These are phyloP conservation scores for Euschistus heros DNA, from an alignment of 1,140 invertebrate species.

Conservation along the genomic window DNA sequence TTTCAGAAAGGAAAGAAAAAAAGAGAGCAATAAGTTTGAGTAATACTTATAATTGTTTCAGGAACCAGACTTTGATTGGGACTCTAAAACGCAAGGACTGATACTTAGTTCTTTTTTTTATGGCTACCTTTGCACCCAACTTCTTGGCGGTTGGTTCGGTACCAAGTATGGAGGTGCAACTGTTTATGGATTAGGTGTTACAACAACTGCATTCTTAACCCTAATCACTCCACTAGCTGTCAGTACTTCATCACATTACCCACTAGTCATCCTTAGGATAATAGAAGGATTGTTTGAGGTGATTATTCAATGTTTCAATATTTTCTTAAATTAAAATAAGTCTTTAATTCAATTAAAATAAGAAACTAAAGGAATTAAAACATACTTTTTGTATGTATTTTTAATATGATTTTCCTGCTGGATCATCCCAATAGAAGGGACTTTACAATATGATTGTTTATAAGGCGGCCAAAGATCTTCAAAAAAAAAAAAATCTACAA, in stretches of 20 bases:
- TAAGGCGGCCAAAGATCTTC: too few relatives aligned
- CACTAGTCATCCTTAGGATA: conserved; percentile 63
- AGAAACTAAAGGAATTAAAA: too few relatives aligned
- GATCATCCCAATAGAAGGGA: too few relatives aligned
- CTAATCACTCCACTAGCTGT: conserved; percentile 70
- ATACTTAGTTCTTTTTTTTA: conserved; percentile 58
- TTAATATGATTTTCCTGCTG: too few relatives aligned
- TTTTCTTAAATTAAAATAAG: too few relatives aligned
- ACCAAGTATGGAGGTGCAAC: conserved; percentile 55
- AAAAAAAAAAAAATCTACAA: too few relatives aligned
- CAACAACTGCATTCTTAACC: conserved; percentile 67
- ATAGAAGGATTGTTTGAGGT: conserved; percentile 84
- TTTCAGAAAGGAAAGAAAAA: too few relatives aligned
- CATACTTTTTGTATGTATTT: too few relatives aligned
- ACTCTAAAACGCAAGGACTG: conserved; percentile 40
- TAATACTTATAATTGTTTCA: too few relatives aligned
- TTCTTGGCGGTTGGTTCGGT: conserved; percentile 62
- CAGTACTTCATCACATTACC: conserved; percentile 45
- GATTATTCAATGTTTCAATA: conserved; percentile 30
- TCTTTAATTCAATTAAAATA: too few relatives aligned
- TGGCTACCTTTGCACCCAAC: conserved; percentile 56
- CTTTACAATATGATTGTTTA: too few relatives aligned
- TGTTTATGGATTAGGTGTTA: conserved; percentile 69
- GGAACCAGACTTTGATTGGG: conserved; percentile 54
- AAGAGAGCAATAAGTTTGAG: too few relatives aligned